Evolutionary conservation across 2,888 invertebrate species (phyloP).

Genomic region (Timema cristinae): DNA sequence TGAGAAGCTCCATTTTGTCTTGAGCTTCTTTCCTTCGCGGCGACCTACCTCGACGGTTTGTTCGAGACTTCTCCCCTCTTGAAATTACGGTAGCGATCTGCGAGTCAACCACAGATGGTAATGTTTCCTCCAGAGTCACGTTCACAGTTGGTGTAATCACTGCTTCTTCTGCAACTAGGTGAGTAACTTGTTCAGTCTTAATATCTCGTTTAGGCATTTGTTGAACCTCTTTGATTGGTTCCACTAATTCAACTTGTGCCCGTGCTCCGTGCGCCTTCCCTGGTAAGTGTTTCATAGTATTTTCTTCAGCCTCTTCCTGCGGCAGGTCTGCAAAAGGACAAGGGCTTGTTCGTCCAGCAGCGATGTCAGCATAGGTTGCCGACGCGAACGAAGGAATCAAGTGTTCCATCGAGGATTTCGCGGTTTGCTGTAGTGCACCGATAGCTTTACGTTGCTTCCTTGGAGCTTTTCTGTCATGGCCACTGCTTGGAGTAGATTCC

Average conservation of each 20-base stretch:
- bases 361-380: slow-evolving; percentile 62
- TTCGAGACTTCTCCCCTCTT: slow-evolving; percentile 42
- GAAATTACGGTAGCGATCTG: slow-evolving; percentile 43
- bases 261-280: background rate
- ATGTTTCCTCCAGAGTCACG: background rate
- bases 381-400: slow-evolving; percentile 11
- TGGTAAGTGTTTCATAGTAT: slow-evolving; percentile 13
- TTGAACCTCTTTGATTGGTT: no score
- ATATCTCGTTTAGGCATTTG: no score
- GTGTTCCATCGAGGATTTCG: slow-evolving; percentile 42
- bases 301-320: slow-evolving; percentile 16
- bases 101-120: background rate
- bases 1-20: slow-evolving; percentile 23
- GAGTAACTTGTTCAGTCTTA: no score
- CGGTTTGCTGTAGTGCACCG: slow-evolving; percentile 47
- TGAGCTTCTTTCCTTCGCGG: slow-evolving; percentile 43
- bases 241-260: no score
- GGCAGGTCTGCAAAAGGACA: slow-evolving; percentile 22
- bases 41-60: slow-evolving; percentile 51
- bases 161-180: background rate
- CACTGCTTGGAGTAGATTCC: slow-evolving; percentile 17
- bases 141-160: background rate
- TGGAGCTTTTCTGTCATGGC: slow-evolving; percentile 9
- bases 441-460: slow-evolving; percentile 23
- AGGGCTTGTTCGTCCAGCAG: slow-evolving; percentile 54